Evolutionary conservation across 1,140 invertebrate species (phyloP), one percentile per base, ranked within the genome.

Genomic region (Lasioglossum albipes): DNA sequence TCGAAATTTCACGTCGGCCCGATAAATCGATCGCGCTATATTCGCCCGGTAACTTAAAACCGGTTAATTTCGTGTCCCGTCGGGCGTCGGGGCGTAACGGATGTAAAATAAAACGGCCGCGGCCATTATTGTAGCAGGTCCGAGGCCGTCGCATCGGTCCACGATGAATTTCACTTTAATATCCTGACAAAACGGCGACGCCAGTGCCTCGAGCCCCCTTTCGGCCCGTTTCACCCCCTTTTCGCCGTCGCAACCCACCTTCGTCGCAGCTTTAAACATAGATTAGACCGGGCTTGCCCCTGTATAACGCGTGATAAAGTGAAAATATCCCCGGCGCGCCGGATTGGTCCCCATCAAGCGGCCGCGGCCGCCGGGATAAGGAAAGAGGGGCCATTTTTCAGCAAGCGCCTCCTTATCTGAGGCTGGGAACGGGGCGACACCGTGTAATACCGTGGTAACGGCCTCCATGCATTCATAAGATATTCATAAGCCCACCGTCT

Each of bases 391-490:
- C 76, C 75, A 87, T 87, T 86, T 87, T 87, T 88, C 87, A 88
- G 74, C 68, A 36, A n/a, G 70, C 49, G 52, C 16, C 67, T 74
- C n/a, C 68, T 87, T 84, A 84, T 86, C 84, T 73, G 57, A 41
- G 27, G 1, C 20, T 45, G n/a, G 16, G 71, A 83, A 89, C 84
- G 85, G 5, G 36, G 75, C 68, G 84, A 87, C 87, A 90, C 59
- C 81, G 81, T 88, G 84, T 85, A 88, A 90, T 87, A 90, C 84
- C 84, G 83, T 74, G 59, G 81, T 64, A 83, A 74, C 70, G 57
- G 77, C 87, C 91, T 89, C 88, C 89, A 90, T 87, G 90, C 85
- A 86, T 91, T 90, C 86, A 89, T 90, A 90, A 90, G 89, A 90
- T 90, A 91, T 91, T 91, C 89, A 91, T 85, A 86, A 90, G 82